Evolutionary conservation across 1,140 invertebrate genomes (phyloP).

Genomic region (Zaprionus africanus): DNA sequence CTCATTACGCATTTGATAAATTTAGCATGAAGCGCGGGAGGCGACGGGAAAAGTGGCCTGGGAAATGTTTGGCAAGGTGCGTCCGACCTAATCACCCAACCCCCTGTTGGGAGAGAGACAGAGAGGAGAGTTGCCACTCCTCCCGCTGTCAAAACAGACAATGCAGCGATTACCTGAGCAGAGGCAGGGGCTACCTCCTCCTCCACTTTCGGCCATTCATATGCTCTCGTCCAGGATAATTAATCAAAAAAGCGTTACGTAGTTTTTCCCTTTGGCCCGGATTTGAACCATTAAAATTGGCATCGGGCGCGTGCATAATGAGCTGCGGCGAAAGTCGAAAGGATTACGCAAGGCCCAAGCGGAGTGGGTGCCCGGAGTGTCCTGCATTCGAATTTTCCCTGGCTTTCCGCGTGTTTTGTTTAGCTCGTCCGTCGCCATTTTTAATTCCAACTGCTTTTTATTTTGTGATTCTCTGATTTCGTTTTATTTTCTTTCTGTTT

Average conservation of each 20-base stretch:
- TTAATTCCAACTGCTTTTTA: constrained; percentile 73
- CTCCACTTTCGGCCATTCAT: constrained; percentile 25
- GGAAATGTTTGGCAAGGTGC: constrained; percentile 27
- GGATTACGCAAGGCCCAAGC: constrained; percentile 49
- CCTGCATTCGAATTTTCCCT: constrained; percentile 61
- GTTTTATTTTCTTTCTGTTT: constrained; percentile 63
- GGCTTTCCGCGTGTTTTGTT: constrained; percentile 52
- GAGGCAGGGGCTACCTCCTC: neutral
- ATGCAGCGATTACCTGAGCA: constrained; percentile 74
- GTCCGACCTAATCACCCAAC: constrained; percentile 42
- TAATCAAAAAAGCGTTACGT: constrained; percentile 69
- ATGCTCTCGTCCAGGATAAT: constrained; percentile 69
- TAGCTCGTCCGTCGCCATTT: constrained; percentile 53
- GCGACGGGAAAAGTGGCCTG: neutral
- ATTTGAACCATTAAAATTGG: constrained; percentile 79
- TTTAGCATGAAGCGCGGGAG: constrained; percentile 59
- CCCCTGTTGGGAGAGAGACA: constrained; percentile 11
- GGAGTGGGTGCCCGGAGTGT: constrained; percentile 8
- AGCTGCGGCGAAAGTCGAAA: constrained; percentile 57
- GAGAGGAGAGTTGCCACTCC: neutral
- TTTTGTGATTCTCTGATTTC: constrained; percentile 63
- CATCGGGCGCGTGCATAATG: constrained; percentile 69
- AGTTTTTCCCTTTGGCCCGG: constrained; percentile 49
- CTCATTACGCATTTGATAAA: constrained; percentile 83
- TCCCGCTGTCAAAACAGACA: constrained; percentile 73